A percentile compares a stretch with the other conserved stretches of the same genome.
These are phyloP conservation scores for Cryptocephalus primarius DNA, from an alignment of 2,888 invertebrate genomes.

Conservation along the genomic window DNA sequence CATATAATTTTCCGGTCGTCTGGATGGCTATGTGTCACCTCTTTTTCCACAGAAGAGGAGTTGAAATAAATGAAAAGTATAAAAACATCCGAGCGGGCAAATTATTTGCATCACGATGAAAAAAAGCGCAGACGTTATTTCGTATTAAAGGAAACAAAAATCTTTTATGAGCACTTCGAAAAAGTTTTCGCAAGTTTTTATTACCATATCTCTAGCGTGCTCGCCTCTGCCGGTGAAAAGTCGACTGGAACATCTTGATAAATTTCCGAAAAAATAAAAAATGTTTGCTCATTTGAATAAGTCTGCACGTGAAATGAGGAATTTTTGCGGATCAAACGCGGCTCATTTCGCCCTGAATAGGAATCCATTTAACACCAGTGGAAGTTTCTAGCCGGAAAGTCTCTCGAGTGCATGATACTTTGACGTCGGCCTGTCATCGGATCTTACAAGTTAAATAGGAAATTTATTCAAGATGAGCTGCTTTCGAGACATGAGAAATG, in stretches of 20 bases:
- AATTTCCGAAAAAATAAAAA: conserved; percentile 2
- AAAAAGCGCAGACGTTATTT: too few species aligned
- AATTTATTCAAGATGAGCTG: conserved; percentile 13
- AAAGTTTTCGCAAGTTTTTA: too few species aligned
- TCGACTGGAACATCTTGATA: neutral
- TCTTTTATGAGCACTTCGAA: too few species aligned
- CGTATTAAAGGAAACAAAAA: too few species aligned
- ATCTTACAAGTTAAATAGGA: conserved; percentile 14
- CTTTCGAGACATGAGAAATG: neutral
- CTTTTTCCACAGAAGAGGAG: too few species aligned
- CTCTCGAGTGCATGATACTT: conserved; percentile 9
- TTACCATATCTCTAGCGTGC: too few species aligned
- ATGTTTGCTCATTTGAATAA: conserved; percentile 3
- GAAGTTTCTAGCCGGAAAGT: conserved; percentile 4
- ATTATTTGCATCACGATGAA: too few species aligned
- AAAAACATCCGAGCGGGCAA: too few species aligned
- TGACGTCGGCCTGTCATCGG: conserved; percentile 13
- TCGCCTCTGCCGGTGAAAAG: neutral
- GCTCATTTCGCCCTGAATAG: conserved; percentile 1
- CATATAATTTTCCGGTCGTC: too few species aligned
- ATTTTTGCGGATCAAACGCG: neutral
- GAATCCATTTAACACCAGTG: conserved; percentile 2
- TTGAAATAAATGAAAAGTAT: too few species aligned
- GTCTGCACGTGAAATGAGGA: conserved; percentile 2
- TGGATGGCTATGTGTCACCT: too few species aligned